A percentile compares a stretch with the other conserved stretches of the same genome.
These are phyloP conservation scores for Acromyrmex heyeri DNA, from an alignment of 1,140 invertebrate species.

Conservation along the genomic window DNA sequence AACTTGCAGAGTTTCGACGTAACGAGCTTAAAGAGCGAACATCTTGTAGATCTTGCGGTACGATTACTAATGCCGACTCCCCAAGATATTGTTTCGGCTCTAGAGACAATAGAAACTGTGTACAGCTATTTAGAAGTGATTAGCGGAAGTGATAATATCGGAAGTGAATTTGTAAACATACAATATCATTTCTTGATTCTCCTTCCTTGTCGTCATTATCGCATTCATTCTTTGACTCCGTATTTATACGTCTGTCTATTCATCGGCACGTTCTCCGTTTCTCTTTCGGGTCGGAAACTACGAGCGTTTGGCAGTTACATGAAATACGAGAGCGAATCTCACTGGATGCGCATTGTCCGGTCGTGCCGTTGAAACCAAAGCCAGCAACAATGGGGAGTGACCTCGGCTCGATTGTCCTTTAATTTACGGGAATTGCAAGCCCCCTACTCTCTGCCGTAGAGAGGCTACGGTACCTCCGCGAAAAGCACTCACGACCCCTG, in stretches of 20 bases:
- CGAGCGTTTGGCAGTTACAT: constrained; percentile 82
- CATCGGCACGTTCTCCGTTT: constrained; percentile 1
- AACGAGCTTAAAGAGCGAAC: constrained; percentile 68
- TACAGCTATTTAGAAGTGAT: too few species aligned
- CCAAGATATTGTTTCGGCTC: not conserved
- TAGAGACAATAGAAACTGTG: not conserved
- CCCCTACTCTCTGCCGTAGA: constrained; percentile 57
- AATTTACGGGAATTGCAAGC: constrained; percentile 83
- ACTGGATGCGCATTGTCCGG: constrained; percentile 80
- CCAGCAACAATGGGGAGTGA: constrained; percentile 82
- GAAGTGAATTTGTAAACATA: not conserved
- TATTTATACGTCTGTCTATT: constrained; percentile 17
- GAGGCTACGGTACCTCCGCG: constrained; percentile 44
- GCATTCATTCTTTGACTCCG: not conserved
- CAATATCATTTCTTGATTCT: not conserved
- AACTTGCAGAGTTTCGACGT: constrained; percentile 68
- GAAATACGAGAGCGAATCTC: constrained; percentile 81
- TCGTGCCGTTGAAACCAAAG: constrained; percentile 76
- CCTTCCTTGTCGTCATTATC: not conserved
- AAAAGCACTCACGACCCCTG: constrained; percentile 63
- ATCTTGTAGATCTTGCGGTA: not conserved
- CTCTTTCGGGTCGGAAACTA: constrained; percentile 77
- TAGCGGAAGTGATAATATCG: not conserved
- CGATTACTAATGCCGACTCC: constrained; percentile 7
- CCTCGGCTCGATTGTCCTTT: constrained; percentile 84